Evolutionary conservation across 64 coral and sea anemone genomes (phyloP).

Genomic region (Exaiptasia diaphana): DNA sequence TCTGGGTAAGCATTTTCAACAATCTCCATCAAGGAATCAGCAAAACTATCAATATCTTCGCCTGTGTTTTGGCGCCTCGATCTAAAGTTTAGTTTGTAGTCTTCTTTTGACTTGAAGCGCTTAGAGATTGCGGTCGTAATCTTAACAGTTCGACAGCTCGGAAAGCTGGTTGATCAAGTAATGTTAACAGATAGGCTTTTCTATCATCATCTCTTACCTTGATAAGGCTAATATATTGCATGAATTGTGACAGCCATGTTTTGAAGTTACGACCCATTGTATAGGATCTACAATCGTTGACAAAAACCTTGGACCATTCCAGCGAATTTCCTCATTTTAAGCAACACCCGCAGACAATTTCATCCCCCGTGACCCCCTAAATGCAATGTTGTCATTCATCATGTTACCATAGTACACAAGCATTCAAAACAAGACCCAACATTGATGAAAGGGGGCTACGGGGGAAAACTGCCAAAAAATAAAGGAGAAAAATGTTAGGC

Average conservation of each 20-base stretch:
- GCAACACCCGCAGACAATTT: no score
- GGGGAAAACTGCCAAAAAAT: no score
- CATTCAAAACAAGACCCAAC: no score
- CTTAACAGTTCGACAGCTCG: slow-evolving; percentile 48
- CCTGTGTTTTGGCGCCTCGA: not conserved
- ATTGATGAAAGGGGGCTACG: no score
- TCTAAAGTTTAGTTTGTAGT: slow-evolving; percentile 20
- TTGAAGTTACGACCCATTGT: slow-evolving; percentile 49
- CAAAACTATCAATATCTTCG: slow-evolving; percentile 16
- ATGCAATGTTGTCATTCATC: no score
- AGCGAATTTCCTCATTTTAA: no score
- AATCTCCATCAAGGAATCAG: slow-evolving; percentile 36
- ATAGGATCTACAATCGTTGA: not conserved
- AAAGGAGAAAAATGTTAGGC: no score
- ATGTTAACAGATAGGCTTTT: slow-evolving; percentile 33
- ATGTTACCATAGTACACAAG: no score
- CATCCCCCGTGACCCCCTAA: no score
- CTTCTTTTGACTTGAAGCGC: slow-evolving; percentile 27
- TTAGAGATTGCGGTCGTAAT: not conserved
- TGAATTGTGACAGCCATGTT: slow-evolving; percentile 57
- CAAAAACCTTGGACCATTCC: no score
- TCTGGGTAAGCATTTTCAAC: slow-evolving; percentile 49
- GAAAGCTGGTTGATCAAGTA: slow-evolving; percentile 50
- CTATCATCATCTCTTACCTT: not conserved
- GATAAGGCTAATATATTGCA: slow-evolving; percentile 23